These are phyloP conservation scores for Phthorimaea operculella DNA, from an alignment of 1,140 invertebrate genomes.

Conservation along the genomic window DNA sequence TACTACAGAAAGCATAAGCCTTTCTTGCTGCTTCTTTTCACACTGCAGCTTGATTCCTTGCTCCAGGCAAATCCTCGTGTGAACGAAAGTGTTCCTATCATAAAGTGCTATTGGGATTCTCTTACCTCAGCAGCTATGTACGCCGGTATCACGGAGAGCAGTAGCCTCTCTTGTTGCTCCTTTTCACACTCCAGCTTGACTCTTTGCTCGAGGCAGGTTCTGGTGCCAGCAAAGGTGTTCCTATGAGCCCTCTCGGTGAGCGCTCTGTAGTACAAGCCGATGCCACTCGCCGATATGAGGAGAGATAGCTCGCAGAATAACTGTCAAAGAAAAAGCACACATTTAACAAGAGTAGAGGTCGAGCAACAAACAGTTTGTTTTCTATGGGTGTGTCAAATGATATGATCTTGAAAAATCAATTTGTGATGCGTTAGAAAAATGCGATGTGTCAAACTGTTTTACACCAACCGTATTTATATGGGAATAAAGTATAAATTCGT, in stretches of 20 bases:
- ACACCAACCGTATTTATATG: no score
- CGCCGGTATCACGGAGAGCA: conserved; percentile 93
- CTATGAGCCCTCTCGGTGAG: conserved; percentile 86
- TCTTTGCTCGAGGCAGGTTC: conserved; percentile 90
- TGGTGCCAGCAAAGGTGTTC: conserved; percentile 87
- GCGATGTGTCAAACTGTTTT: no score
- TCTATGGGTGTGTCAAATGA: no score
- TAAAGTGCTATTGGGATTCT: conserved; percentile 47
- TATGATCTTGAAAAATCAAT: no score
- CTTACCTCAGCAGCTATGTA: conserved; percentile 91
- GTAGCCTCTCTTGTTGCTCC: conserved; percentile 90
- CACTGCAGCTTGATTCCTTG: conserved; percentile 92
- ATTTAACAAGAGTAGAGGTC: no score
- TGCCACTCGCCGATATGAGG: conserved; percentile 78
- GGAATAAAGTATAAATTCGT: no score
- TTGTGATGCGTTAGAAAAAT: no score
- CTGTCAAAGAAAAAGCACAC: conserved; percentile 62
- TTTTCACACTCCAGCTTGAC: conserved; percentile 93
- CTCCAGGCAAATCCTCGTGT: conserved; percentile 90
- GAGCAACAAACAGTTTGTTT: no score
- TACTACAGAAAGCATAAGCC: conserved; percentile 90
- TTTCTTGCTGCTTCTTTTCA: conserved; percentile 92
- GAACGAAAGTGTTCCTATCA: conserved; percentile 80
- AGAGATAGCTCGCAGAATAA: conserved; percentile 80
- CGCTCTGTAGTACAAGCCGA: conserved; percentile 88